phyloP scores from a whole-genome alignment of 2,113 vertebrate genomes.

The Phrynosoma blainvillii region DNA sequence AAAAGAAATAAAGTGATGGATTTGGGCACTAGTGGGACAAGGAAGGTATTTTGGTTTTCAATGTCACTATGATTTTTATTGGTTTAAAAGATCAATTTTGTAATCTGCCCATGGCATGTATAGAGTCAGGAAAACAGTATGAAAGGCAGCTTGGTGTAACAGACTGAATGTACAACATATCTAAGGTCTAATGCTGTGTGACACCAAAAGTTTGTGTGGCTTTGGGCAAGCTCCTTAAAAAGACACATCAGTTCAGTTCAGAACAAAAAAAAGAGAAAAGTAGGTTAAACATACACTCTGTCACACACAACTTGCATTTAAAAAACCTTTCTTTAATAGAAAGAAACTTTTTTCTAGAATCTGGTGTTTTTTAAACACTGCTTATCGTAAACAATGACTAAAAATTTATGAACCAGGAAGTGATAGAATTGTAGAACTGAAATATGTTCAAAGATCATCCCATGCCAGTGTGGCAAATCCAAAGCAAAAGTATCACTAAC shows the following conservation, averaged over 20 bases:
- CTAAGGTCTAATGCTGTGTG: conserved; percentile 63
- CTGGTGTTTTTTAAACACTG: neutral
- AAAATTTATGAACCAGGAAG: too few relatives aligned
- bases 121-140: neutral
- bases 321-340: conserved; percentile 53
- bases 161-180: conserved; percentile 57
- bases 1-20: rapidly evolving
- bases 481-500: too few relatives aligned
- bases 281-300: conserved; percentile 44
- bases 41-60: conserved; percentile 23
- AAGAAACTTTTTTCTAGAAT: conserved; percentile 42
- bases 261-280: conserved; percentile 23
- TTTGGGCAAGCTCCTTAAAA: conserved; percentile 64
- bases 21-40: conserved; percentile 4
- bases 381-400: too few relatives aligned
- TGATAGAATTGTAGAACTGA: too few relatives aligned
- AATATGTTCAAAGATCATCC: too few relatives aligned
- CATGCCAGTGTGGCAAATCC: too few relatives aligned
- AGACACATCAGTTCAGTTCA: conserved; percentile 62
- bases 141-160: conserved; percentile 61
- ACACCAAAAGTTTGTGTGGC: conserved; percentile 49
- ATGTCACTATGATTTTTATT: neutral
- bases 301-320: neutral
- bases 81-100: conserved; percentile 43
- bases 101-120: conserved; percentile 53